A percentile compares a stretch with the other conserved stretches of the same genome.
phyloP scores from a whole-genome alignment of 1,140 invertebrate species.

The Drosophila elegans region DNA sequence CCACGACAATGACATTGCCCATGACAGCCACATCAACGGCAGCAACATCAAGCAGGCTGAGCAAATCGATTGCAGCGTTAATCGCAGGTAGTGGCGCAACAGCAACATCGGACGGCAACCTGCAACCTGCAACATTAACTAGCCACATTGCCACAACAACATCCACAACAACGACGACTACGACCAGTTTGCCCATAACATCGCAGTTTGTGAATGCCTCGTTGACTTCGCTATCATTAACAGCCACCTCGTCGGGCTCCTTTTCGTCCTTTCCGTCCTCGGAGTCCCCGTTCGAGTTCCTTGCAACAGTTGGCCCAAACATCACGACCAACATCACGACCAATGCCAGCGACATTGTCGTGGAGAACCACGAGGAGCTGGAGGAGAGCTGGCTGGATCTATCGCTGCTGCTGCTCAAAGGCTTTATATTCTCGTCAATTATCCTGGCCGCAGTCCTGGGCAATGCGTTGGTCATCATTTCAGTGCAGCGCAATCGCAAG shows the following conservation, averaged over 20 bases:
- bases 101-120: constrained; percentile 30
- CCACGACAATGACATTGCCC: constrained; percentile 47
- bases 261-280: constrained; percentile 13
- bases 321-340: constrained; percentile 58
- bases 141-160: constrained; percentile 37
- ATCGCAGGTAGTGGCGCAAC: constrained; percentile 38
- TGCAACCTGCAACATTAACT: constrained; percentile 26
- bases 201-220: constrained; percentile 72
- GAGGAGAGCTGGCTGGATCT: constrained; percentile 85
- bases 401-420: constrained; percentile 89
- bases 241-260: constrained; percentile 52
- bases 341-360: constrained; percentile 52
- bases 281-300: constrained; percentile 50
- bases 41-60: constrained; percentile 40
- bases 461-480: constrained; percentile 94
- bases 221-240: constrained; percentile 79
- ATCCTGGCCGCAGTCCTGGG: constrained; percentile 94
- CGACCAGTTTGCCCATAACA: constrained; percentile 59
- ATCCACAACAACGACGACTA: constrained; percentile 47
- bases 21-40: constrained; percentile 11
- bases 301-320: constrained; percentile 60
- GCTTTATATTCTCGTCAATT: constrained; percentile 91
- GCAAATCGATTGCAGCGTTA: constrained; percentile 60
- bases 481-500: constrained; percentile 85
- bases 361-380: constrained; percentile 29